Conservation (phyloP, 2,113 vertebrate species). For the Notechis scutatus region DNA sequence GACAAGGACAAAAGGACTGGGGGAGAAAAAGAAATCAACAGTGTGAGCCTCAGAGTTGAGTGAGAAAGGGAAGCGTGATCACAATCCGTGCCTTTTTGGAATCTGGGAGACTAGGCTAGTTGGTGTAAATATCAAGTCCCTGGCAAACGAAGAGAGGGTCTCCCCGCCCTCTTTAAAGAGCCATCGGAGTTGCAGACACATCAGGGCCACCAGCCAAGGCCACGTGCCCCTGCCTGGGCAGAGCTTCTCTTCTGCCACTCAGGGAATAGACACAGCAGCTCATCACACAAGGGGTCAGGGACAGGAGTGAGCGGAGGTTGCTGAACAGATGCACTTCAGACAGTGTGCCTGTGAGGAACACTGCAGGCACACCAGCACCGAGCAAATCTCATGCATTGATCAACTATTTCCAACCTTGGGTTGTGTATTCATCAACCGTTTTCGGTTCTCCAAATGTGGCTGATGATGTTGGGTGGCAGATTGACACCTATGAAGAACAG, state of each 20-base stretch:
- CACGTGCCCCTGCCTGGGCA: not conserved
- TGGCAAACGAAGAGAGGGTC: not conserved
- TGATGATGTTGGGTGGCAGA: not conserved
- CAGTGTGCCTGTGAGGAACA: not conserved
- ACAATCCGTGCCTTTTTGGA: not conserved
- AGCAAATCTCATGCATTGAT: not conserved
- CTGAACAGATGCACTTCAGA: not conserved
- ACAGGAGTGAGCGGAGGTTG: not conserved
- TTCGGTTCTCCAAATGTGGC: not conserved
- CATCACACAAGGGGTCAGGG: not conserved
- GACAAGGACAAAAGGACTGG: not conserved
- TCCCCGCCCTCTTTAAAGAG: not conserved
- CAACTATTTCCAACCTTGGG: not conserved
- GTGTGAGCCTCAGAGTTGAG: not conserved
- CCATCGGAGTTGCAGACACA: not conserved
- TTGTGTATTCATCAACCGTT: not conserved
- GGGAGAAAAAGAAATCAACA: not conserved
- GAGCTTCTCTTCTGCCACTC: not conserved
- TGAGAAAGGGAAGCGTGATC: not conserved
- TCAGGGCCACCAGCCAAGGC: not conserved
- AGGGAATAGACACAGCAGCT: not conserved
- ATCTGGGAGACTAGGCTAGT: not conserved
- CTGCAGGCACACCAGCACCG: not conserved
- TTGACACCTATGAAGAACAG: not conserved
- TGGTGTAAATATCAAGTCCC: not conserved